phyloP scores from a whole-genome alignment of 1,140 invertebrate species.

The Cydia pomonella region DNA sequence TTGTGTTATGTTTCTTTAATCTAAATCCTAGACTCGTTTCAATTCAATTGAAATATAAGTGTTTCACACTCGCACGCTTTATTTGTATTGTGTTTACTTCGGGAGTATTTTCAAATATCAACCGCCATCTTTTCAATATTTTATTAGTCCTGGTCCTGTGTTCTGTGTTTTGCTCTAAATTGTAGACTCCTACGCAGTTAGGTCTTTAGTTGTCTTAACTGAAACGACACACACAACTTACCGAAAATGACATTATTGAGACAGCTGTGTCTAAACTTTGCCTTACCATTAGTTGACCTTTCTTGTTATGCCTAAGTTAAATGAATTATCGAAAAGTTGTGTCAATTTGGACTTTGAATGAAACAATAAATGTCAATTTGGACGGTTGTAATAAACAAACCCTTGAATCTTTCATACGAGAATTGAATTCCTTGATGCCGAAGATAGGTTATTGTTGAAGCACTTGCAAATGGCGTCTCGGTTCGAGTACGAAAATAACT shows the following conservation, averaged over 20 bases:
- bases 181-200: background rate
- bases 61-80: constrained; percentile 39
- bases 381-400: too few species aligned
- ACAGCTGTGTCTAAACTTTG: background rate
- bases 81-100: constrained; percentile 8
- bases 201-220: constrained; percentile 39
- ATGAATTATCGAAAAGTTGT: too few species aligned
- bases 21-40: background rate
- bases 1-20: background rate
- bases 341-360: too few species aligned
- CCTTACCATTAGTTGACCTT: too few species aligned
- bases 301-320: background rate
- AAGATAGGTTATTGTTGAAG: constrained; percentile 7
- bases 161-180: constrained; percentile 28
- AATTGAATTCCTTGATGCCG: background rate
- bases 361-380: too few species aligned
- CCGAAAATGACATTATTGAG: background rate
- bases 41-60: background rate
- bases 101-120: constrained; percentile 64
- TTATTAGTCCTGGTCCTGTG: constrained; percentile 14
- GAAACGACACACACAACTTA: background rate
- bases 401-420: background rate
- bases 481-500: background rate
- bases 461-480: constrained; percentile 12
- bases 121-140: constrained; percentile 59